Percentiles rank a stretch among this genome's conserved stretches.
These are phyloP conservation scores for Agriopis marginaria DNA, from an alignment of 2,888 invertebrate genomes.

Conservation along the genomic window DNA sequence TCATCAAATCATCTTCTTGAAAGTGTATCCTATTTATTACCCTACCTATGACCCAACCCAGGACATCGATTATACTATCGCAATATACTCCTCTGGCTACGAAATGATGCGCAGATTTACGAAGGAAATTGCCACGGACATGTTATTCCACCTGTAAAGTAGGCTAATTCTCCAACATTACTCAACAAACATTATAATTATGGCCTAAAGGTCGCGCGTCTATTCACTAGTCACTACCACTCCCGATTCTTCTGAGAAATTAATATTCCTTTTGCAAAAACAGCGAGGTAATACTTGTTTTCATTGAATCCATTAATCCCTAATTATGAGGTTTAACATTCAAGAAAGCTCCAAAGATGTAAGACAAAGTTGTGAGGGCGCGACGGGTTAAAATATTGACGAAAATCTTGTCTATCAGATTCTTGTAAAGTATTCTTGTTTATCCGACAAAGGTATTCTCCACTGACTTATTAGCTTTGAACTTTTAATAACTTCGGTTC, in stretches of 20 bases:
- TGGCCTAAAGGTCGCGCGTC: not conserved
- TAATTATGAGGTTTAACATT: conserved; percentile 53
- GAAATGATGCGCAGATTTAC: conserved; percentile 2
- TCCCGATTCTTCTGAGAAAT: conserved; percentile 37
- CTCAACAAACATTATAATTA: not conserved
- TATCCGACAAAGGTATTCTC: conserved; percentile 47
- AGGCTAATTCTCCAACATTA: not conserved
- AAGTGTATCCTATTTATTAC: no score
- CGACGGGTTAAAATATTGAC: conserved; percentile 58
- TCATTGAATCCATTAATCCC: conserved; percentile 52
- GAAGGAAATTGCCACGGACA: conserved; percentile 1
- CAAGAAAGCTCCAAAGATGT: conserved; percentile 46
- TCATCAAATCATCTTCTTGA: no score
- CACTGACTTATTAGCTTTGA: conserved; percentile 52
- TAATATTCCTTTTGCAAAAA: conserved; percentile 39
- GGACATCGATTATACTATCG: not conserved
- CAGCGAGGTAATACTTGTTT: conserved; percentile 46
- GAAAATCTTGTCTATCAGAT: conserved; percentile 33
- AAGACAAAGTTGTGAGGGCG: conserved; percentile 53
- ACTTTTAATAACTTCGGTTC: conserved; percentile 73
- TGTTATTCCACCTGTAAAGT: not conserved
- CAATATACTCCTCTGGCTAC: not conserved
- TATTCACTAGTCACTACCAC: conserved; percentile 37
- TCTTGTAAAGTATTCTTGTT: conserved; percentile 48
- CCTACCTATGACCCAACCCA: no score